Base-by-base conservation (phyloP, 2,888 invertebrate species). In the Agapetus fuscipes region DNA sequence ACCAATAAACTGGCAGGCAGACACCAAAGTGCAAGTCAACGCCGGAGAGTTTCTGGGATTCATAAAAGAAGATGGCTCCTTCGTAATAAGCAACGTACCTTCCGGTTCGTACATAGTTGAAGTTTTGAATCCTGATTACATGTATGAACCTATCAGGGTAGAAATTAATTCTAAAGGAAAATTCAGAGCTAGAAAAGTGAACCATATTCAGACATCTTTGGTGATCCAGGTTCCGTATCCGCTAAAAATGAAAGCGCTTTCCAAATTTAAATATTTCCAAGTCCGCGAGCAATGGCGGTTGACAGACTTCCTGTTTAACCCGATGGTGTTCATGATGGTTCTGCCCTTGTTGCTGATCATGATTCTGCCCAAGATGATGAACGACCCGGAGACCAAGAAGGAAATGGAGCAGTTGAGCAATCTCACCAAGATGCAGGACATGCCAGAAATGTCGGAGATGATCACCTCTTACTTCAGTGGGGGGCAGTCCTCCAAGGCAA, bases 301-400 rank as follows among this genome's bases (percentile, higher is more conserved):
- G 9, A 95, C 95, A 0, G 97, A 98, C 66, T 88, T 97, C 62
- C 62, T 98, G 20, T 87, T 95, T 61, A 95, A 89, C 61, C 96
- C 96, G 2, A 96, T 96, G 95, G 88, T 96, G 3, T 73, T 97
- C 46, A 96, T 96, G 88, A 97, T 96, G 95, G 79, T 96, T 14
- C 60, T 96, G 48, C 96, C 96, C 0, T 65, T 96, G 17, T 57
- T 95, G 3, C 67, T 96, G 4, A 85, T 97, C 52, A 85, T 95
- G 80, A 73, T 96, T 46, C 63, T 96, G 53, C 95, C 96, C 1
- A 95, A 94, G 62, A 82, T 96, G 78, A 88, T 97, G 83, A 95
- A 91, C 56, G 97, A 97, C 64, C 95, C 96, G 3, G 95, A 97
- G 60, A 88, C 96, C 2, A 89, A 94, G 57, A 93, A 93, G 64